Percentiles rank a stretch among this genome's conserved stretches.
Conservation (phyloP, 2,888 invertebrate genomes). For the Agonopterix arenella region DNA sequence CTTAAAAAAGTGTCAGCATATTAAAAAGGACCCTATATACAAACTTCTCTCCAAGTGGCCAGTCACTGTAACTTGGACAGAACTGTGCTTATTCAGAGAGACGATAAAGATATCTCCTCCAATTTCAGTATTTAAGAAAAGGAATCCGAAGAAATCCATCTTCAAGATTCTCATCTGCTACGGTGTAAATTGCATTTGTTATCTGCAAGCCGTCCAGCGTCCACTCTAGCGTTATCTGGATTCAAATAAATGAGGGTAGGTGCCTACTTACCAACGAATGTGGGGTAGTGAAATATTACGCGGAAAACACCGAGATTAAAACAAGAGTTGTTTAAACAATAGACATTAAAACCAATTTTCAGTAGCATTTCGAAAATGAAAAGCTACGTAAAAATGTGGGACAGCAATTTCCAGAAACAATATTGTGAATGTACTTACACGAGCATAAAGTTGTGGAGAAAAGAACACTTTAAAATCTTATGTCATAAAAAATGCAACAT, state of each 20-base stretch:
- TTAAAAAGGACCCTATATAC: no score
- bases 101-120: no score
- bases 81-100: no score
- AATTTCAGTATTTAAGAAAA: no score
- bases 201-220: constrained; percentile 38
- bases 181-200: constrained; percentile 61
- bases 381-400: constrained; percentile 18
- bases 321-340: no score
- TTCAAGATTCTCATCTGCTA: neutral
- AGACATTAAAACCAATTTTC: no score
- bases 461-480: neutral
- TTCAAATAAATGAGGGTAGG: neutral
- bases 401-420: constrained; percentile 19
- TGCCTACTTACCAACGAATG: neutral
- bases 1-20: no score
- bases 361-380: no score
- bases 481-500: neutral
- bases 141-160: no score
- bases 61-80: no score
- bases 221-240: constrained; percentile 21
- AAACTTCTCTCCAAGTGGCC: no score
- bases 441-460: neutral
- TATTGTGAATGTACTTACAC: constrained; percentile 9
- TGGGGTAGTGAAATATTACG: constrained; percentile 37
- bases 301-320: constrained; percentile 11